Percentiles rank a stretch among this genome's conserved stretches.
phyloP scores from a whole-genome alignment of 2,888 invertebrate species.

The Apamea sordens region DNA sequence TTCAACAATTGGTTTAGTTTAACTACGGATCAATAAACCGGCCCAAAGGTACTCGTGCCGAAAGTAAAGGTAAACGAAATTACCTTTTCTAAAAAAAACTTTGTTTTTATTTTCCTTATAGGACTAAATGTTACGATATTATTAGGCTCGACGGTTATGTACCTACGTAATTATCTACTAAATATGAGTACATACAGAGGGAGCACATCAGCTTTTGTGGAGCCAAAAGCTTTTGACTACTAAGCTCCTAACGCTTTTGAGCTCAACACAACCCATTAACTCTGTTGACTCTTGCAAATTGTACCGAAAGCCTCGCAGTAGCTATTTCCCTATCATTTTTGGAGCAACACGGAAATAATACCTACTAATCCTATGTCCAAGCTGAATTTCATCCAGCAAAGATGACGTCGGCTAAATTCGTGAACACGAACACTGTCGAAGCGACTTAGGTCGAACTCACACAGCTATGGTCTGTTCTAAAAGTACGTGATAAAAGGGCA shows the following conservation, averaged over 20 bases:
- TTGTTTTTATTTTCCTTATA: background rate
- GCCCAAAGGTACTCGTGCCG: background rate
- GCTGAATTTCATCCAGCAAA: constrained; percentile 41
- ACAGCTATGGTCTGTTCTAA: background rate
- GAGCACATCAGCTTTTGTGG: constrained; percentile 8
- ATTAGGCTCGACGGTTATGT: background rate
- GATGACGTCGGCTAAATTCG: constrained; percentile 53
- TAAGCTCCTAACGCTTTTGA: constrained; percentile 38
- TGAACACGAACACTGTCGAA: constrained; percentile 39
- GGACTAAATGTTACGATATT: background rate
- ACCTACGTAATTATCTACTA: constrained; percentile 8
- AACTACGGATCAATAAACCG: too few relatives aligned
- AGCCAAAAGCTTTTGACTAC: constrained; percentile 29
- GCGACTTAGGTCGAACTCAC: constrained; percentile 20
- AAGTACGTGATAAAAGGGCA: background rate
- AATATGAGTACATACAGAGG: constrained; percentile 7
- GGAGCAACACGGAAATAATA: constrained; percentile 38
- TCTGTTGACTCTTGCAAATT: constrained; percentile 46
- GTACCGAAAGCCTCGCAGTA: constrained; percentile 17
- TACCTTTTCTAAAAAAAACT: background rate
- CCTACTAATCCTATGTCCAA: constrained; percentile 41
- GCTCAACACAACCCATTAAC: constrained; percentile 37
- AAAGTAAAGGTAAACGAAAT: background rate
- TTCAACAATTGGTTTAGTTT: too few relatives aligned
- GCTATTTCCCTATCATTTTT: constrained; percentile 44